Evolutionary conservation across 2,888 invertebrate species (phyloP), one percentile per base, ranked within the genome.

Genomic region (Mycalesis mineus): DNA sequence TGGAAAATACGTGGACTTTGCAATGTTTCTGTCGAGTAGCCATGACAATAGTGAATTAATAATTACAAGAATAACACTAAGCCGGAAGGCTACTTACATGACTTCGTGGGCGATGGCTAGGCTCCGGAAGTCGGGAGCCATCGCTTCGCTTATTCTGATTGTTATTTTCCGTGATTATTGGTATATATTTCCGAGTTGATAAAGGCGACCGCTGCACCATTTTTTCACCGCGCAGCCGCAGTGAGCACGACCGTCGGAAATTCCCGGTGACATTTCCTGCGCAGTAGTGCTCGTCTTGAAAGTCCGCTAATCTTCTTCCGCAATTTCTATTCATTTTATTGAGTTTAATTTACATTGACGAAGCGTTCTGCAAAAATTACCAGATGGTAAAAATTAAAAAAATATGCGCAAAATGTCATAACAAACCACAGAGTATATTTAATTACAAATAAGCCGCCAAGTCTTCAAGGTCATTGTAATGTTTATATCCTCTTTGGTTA

Each of bases 211-310:
- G 88, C 72, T 87, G 89, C 84, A 88, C 82, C 85, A 89, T 89
- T 82, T 90, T 88, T 84, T 92, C 92, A 73, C 92, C 92, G 82
- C 93, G 93, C 91, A 94, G 77, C 74, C 94, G 92, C 91, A 93
- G 79, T 78, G 94, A 93, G 57, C 91, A 88, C 69, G 93, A 91
- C 77, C 93, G 92, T 64, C 92, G 91, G 78, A 94, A 91, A 73
- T 86, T 80, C 73, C 90, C 78, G 77, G 84, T 82, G 86, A 83
- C 79, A 84, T 88, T 86, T 76, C 84, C 85, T 79, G 88, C 82
- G 82, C 89, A 88, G 77, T 84, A 89, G 70, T 84, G 82, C 68
- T 88, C 88, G 80, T 88, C 89, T 74, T 88, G 85, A 73, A 79
- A 86, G 67, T 88, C 88, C 63, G 80, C 68, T 66, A 80, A 70